These are phyloP conservation scores for Nomada ferruginata DNA, from an alignment of 2,888 invertebrate genomes.

Conservation along the genomic window DNA sequence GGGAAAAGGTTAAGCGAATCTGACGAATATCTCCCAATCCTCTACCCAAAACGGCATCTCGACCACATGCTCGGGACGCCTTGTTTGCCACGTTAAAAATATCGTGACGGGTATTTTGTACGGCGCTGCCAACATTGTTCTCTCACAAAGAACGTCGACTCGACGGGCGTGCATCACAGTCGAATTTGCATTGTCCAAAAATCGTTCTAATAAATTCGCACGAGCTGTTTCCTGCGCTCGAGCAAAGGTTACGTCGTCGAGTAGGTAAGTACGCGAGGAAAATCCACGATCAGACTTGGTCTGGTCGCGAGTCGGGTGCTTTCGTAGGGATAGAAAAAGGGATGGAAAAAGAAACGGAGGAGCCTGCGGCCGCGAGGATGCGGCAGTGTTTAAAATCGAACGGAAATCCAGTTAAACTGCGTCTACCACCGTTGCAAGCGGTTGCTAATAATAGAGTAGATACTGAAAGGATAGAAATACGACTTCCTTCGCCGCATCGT, in stretches of 20 bases:
- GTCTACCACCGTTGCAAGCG: constrained; percentile 55
- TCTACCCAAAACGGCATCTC: background rate
- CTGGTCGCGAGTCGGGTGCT: background rate
- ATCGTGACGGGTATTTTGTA: constrained; percentile 14
- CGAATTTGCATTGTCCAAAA: background rate
- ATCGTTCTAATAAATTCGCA: constrained; percentile 12
- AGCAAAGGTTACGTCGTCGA: constrained; percentile 29
- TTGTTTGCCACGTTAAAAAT: constrained; percentile 14
- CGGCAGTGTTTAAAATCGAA: constrained; percentile 64
- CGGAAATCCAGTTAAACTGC: constrained; percentile 68
- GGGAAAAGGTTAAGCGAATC: background rate
- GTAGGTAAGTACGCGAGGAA: constrained; percentile 36
- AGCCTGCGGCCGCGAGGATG: constrained; percentile 44
- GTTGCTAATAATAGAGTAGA: constrained; percentile 75
- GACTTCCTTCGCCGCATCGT: constrained; percentile 68
- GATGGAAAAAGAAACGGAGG: background rate
- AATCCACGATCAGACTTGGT: constrained; percentile 24
- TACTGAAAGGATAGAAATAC: constrained; percentile 72
- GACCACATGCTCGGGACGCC: background rate
- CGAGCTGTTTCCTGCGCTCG: background rate
- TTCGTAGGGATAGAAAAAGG: background rate
- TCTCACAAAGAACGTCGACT: background rate
- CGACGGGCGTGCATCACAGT: background rate
- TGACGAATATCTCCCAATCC: background rate
- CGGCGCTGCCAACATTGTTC: constrained; percentile 23